These are phyloP conservation scores for Sus cebifrons DNA, from an alignment of 2,797 vertebrate species.

Conservation along the genomic window DNA sequence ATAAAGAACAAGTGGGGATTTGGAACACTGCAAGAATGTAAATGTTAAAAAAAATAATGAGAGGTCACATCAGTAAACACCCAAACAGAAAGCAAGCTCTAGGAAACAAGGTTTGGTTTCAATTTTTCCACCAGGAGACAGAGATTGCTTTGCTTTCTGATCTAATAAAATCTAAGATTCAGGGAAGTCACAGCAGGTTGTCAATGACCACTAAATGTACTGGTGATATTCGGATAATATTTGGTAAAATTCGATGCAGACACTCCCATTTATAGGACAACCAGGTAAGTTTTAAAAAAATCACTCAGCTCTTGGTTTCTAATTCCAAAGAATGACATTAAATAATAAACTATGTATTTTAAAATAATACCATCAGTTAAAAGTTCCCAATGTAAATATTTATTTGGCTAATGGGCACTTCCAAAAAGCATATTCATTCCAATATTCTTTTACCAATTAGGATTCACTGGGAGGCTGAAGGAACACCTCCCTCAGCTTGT, in stretches of 20 bases:
- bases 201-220: background rate
- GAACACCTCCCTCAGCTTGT: background rate
- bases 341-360: slow-evolving; percentile 3
- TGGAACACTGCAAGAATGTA: background rate
- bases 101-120: background rate
- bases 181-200: background rate
- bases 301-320: slow-evolving; percentile 7
- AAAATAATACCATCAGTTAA: slow-evolving; percentile 36
- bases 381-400: slow-evolving; percentile 7
- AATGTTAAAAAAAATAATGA: background rate
- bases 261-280: background rate
- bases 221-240: background rate
- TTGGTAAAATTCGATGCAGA: background rate
- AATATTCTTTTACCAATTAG: slow-evolving; percentile 3
- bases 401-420: slow-evolving; percentile 36
- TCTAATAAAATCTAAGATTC: background rate
- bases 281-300: background rate
- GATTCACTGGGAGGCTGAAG: slow-evolving; percentile 23
- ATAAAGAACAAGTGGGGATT: background rate
- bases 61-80: background rate
- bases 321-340: slow-evolving; percentile 12
- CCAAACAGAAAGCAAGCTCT: background rate
- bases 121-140: background rate
- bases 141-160: background rate
- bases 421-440: slow-evolving; percentile 22